These are phyloP conservation scores for Aspidoscelis tigris DNA, from an alignment of 2,113 vertebrate species.

Conservation along the genomic window DNA sequence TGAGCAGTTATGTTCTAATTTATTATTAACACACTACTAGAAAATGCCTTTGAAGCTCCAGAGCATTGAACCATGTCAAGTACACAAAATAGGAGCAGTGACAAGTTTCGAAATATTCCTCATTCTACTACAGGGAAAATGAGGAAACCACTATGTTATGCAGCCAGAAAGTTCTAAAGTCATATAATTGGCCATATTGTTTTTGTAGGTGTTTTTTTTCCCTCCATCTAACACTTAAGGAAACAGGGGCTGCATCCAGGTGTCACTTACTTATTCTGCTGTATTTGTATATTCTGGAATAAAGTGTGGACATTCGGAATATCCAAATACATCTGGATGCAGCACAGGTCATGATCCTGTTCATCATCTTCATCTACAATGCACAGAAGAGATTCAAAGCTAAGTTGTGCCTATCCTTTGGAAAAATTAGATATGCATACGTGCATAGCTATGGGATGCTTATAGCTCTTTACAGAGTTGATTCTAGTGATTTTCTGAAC, in stretches of 20 bases:
- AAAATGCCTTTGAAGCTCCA: slow-evolving; percentile 48
- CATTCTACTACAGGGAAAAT: slow-evolving; percentile 27
- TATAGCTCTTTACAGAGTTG: no score
- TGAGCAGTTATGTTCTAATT: slow-evolving; percentile 49
- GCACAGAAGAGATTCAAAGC: no score
- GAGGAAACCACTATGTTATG: slow-evolving; percentile 27
- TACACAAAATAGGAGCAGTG: slow-evolving; percentile 15
- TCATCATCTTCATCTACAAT: no score
- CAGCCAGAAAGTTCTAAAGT: slow-evolving; percentile 6
- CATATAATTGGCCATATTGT: slow-evolving; percentile 14
- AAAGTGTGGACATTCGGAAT: no score
- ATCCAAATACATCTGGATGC: no score
- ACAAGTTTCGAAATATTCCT: slow-evolving; percentile 33
- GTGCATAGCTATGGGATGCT: no score
- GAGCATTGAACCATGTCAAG: slow-evolving; percentile 21
- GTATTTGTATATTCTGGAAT: no score
- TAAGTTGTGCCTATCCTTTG: no score
- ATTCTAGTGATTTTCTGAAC: no score
- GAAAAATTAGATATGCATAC: no score
- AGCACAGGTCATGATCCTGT: no score
- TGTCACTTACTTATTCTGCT: background rate
- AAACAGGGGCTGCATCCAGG: background rate
- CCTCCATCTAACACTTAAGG: slow-evolving; percentile 45
- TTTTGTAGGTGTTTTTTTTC: slow-evolving; percentile 43
- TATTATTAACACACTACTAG: slow-evolving; percentile 49